Evolutionary conservation across 2,113 vertebrate species (phyloP).

Genomic region (Cavia aperea): DNA sequence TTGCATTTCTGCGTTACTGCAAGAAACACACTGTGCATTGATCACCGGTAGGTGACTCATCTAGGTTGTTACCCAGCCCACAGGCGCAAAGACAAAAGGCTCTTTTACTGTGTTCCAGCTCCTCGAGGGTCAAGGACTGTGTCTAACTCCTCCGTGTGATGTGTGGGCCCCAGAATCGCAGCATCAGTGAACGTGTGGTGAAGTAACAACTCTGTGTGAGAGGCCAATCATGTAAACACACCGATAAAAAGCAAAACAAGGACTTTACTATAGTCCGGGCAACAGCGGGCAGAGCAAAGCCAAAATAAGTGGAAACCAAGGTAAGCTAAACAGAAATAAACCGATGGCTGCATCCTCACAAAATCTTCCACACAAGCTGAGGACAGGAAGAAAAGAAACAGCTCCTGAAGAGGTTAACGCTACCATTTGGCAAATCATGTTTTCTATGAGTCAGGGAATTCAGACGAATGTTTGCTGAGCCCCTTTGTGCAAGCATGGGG

Average conservation of each 20-base stretch:
- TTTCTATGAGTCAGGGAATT: neutral
- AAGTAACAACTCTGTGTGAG: neutral
- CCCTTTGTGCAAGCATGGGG: neutral
- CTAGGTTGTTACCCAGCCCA: neutral
- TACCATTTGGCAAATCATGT: neutral
- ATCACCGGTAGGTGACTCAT: neutral
- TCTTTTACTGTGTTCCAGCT: neutral
- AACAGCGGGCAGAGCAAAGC: neutral
- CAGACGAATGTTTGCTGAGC: neutral
- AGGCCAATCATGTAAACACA: neutral
- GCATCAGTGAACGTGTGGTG: neutral
- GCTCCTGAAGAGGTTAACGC: neutral
- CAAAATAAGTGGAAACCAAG: neutral
- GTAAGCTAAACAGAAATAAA: neutral
- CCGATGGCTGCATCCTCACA: neutral
- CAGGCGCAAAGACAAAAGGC: neutral
- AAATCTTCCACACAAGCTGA: neutral
- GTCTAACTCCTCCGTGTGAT: no score
- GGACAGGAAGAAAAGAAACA: neutral
- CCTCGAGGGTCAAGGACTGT: neutral
- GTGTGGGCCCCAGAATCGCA: neutral
- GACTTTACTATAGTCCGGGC: neutral
- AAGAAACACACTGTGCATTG: neutral
- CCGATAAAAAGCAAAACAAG: neutral
- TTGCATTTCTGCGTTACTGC: neutral